Evolutionary conservation across 2,888 invertebrate genomes (phyloP), one percentile per base, ranked within the genome.

Genomic region (Mythimna impura): DNA sequence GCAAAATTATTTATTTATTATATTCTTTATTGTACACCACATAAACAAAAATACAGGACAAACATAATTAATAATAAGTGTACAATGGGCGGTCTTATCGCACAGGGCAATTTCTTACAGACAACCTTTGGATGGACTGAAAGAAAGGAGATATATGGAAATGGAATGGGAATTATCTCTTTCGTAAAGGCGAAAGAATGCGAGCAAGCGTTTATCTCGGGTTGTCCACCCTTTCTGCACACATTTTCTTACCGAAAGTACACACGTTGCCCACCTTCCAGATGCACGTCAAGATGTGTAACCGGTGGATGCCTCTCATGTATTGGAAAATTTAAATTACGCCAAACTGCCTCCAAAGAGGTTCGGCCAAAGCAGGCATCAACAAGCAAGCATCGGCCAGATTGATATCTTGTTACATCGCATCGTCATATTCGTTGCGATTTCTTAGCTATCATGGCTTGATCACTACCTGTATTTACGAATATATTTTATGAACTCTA

Each of bases 151-250:
- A n/a, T n/a, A n/a, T n/a, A n/a, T n/a, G n/a, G n/a, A n/a, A n/a
- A n/a, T n/a, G n/a, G n/a, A n/a, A n/a, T n/a, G n/a, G n/a, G n/a
- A 65, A 43, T 64, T 9, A 47, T 73, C 68, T 9, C 14, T 62
- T 61, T 66, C 12, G 50, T 63, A 74, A 43, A 74, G 66, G 9
- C 25, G 40, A 62, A 76, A 68, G n/a, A 68, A 71, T 60, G 71
- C 66, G 0, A 66, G 7, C 1, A 71, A 34, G 34, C 43, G 67
- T 64, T 36, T 22, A 67, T 40, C 75, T 67, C 0, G 67, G 64
- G 40, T 61, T 64, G 7, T 66, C 55, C 40, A 34, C 34, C 2
- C 70, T 12, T 40, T 66, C 50, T 52, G 50, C 30, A 30, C 0
- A 66, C 9, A 66, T 70, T 75, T 54, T 66, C 47, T 1, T 57